These are phyloP conservation scores for Rhinogobio ventralis DNA, from an alignment of 2,797 vertebrate genomes.

Conservation along the genomic window DNA sequence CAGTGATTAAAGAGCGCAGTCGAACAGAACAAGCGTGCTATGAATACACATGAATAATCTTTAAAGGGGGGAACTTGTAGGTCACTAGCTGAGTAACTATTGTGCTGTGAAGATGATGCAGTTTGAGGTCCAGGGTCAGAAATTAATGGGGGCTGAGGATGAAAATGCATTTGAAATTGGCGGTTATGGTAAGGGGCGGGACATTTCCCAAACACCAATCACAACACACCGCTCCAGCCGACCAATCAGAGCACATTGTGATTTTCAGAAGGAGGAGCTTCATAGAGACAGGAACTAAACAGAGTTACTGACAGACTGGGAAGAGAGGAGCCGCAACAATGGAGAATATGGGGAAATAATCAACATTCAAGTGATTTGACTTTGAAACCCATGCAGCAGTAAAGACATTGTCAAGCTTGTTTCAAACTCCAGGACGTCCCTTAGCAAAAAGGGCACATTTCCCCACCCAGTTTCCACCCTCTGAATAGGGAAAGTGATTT, in stretches of 20 bases:
- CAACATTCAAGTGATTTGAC: background rate
- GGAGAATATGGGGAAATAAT: no score
- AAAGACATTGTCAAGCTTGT: background rate
- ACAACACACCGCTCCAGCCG: no score
- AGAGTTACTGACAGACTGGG: no score
- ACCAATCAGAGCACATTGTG: no score
- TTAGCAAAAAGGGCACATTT: slow-evolving; percentile 6
- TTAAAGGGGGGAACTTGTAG: background rate
- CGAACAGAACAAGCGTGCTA: slow-evolving; percentile 4
- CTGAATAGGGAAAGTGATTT: background rate
- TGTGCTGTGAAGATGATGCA: background rate
- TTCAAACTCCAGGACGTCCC: background rate
- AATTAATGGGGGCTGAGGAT: no score
- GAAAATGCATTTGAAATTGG: no score
- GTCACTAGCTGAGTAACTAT: background rate
- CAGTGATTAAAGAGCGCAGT: slow-evolving; percentile 11
- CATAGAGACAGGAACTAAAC: no score
- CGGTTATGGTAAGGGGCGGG: no score
- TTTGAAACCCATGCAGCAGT: background rate
- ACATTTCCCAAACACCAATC: no score
- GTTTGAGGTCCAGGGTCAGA: background rate
- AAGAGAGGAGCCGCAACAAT: no score
- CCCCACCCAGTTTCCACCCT: background rate
- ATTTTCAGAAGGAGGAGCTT: no score
- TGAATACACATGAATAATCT: background rate